phyloP scores from a whole-genome alignment of 2,113 vertebrate species.

The Atlantisia rogersi region DNA sequence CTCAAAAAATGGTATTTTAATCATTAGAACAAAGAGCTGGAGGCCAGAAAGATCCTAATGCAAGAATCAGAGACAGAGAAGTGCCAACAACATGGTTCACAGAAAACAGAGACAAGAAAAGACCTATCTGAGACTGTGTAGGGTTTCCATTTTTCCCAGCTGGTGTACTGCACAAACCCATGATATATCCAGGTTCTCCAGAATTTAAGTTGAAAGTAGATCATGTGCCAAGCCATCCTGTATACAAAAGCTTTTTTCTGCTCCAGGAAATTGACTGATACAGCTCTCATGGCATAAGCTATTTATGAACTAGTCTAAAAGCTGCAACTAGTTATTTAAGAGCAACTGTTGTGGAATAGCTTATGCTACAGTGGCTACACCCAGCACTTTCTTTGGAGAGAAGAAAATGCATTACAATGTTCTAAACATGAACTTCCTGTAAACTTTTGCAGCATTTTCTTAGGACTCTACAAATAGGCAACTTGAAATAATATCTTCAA shows the following conservation, averaged over 20 bases:
- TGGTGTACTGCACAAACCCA: background rate
- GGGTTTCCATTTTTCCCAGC: background rate
- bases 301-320: constrained; percentile 4
- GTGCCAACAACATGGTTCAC: background rate
- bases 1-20: constrained; percentile 37
- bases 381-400: constrained; percentile 19
- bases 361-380: constrained; percentile 47
- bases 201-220: background rate
- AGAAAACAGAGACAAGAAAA: background rate
- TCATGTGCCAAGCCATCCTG: background rate
- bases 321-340: background rate
- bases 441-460: constrained; percentile 8
- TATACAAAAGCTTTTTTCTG: background rate
- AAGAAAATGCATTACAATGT: constrained; percentile 10
- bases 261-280: background rate
- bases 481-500: background rate
- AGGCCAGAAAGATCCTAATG: constrained; percentile 23
- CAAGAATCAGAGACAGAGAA: background rate
- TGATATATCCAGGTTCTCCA: background rate
- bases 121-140: background rate
- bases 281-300: background rate
- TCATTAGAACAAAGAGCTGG: constrained; percentile 9
- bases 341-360: constrained; percentile 7
- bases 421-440: constrained; percentile 12
- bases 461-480: background rate